Conservation (phyloP, 2,113 vertebrate genomes). For the Climacteris rufus region DNA sequence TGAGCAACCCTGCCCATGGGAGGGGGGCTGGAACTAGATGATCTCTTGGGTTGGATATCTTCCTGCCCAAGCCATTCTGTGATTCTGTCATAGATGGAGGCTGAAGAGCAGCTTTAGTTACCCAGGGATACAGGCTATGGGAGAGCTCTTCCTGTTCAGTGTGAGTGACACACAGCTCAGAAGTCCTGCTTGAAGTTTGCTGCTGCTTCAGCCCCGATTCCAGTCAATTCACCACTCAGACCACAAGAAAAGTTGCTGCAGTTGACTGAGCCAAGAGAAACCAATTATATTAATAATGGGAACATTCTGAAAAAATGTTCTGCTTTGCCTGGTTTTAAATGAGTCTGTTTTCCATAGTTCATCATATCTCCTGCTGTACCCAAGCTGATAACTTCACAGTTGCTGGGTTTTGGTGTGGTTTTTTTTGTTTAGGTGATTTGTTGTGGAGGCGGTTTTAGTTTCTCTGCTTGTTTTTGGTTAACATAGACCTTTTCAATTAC, state of each 20-base stretch:
- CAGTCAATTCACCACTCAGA: neutral
- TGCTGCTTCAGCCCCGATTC: neutral
- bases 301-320: neutral
- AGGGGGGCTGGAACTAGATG: fast-evolving
- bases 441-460: neutral
- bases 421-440: neutral
- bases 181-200: neutral
- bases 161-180: neutral
- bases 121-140: neutral
- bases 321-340: neutral
- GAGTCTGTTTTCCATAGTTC: neutral
- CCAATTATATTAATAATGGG: neutral
- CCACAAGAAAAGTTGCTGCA: neutral
- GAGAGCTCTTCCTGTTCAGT: neutral
- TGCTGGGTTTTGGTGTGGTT: neutral
- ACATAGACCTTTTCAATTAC: neutral
- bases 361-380: neutral
- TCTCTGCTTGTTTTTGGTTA: neutral
- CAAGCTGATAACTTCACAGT: neutral
- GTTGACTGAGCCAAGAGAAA: neutral
- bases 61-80: neutral
- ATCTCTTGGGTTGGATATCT: neutral
- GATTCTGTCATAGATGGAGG: neutral
- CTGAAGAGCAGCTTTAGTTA: neutral
- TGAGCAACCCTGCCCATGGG: neutral